Percentiles rank a stretch among this genome's conserved stretches.
These are phyloP conservation scores for Rhipidura dahli DNA, from an alignment of 2,113 vertebrate genomes.

Conservation along the genomic window DNA sequence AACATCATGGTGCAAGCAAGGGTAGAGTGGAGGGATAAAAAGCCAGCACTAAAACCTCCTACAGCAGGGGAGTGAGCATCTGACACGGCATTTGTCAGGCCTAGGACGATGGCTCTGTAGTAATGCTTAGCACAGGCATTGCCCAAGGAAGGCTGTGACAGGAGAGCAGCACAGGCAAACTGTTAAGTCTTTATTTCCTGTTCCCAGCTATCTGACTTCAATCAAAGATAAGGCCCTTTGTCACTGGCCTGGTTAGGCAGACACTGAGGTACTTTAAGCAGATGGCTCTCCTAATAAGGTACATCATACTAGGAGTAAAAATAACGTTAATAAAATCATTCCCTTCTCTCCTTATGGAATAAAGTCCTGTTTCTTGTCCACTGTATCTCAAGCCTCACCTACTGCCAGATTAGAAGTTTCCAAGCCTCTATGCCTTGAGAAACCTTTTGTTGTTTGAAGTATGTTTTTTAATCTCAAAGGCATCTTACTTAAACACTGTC, in stretches of 20 bases:
- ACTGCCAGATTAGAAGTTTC: neutral
- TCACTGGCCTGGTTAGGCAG: neutral
- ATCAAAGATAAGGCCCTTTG: neutral
- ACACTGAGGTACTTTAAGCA: neutral
- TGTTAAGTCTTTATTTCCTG: constrained; percentile 34
- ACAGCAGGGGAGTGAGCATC: neutral
- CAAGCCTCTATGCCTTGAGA: neutral
- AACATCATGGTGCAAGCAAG: neutral
- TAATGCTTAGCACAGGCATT: neutral
- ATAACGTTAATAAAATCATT: neutral
- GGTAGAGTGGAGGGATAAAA: neutral
- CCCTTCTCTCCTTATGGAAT: neutral
- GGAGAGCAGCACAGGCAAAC: neutral
- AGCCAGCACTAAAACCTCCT: neutral
- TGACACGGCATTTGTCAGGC: neutral
- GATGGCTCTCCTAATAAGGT: neutral
- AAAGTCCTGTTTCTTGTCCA: neutral
- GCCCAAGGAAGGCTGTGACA: neutral
- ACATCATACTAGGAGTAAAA: neutral
- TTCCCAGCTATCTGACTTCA: constrained; percentile 5
- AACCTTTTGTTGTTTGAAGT: neutral
- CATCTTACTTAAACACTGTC: neutral
- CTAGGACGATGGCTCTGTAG: neutral
- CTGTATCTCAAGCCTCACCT: neutral
- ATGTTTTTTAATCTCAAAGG: neutral